Evolutionary conservation across 2,888 invertebrate genomes (phyloP).

Genomic region (Sesamia inferens): DNA sequence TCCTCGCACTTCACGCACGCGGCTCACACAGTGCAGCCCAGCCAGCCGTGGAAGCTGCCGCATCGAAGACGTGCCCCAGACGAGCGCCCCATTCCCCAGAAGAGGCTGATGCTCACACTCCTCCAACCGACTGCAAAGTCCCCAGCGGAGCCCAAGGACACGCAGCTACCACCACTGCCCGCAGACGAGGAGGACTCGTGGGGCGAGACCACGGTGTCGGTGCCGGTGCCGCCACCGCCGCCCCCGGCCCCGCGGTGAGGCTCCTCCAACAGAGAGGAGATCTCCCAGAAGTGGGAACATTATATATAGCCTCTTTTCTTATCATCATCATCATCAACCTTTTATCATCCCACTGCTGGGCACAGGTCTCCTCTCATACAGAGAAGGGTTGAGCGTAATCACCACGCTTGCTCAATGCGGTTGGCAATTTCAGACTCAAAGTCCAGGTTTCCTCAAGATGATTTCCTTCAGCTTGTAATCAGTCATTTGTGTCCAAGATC

Average conservation of each 20-base stretch:
- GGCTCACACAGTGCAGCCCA: slow-evolving; percentile 72
- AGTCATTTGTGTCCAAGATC: no score
- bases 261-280: no score
- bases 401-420: no score
- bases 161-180: slow-evolving; percentile 93
- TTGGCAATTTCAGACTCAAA: no score
- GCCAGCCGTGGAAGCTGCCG: slow-evolving; percentile 84
- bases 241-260: slow-evolving; percentile 91
- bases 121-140: slow-evolving; percentile 82
- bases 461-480: no score
- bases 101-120: slow-evolving; percentile 85
- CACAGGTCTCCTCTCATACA: no score
- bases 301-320: no score
- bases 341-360: no score
- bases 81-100: slow-evolving; percentile 84
- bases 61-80: slow-evolving; percentile 81
- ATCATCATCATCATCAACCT: no score
- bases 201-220: slow-evolving; percentile 75
- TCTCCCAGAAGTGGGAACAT: no score
- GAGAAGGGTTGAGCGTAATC: no score
- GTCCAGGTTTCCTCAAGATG: no score
- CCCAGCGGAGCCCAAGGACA: slow-evolving; percentile 91
- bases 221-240: slow-evolving; percentile 74
- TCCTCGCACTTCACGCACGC: slow-evolving; percentile 53
- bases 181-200: slow-evolving; percentile 83